A percentile compares a stretch with the other conserved stretches of the same genome.
phyloP scores from a whole-genome alignment of 64 coral and sea anemone genomes.

The Actinia equina region DNA sequence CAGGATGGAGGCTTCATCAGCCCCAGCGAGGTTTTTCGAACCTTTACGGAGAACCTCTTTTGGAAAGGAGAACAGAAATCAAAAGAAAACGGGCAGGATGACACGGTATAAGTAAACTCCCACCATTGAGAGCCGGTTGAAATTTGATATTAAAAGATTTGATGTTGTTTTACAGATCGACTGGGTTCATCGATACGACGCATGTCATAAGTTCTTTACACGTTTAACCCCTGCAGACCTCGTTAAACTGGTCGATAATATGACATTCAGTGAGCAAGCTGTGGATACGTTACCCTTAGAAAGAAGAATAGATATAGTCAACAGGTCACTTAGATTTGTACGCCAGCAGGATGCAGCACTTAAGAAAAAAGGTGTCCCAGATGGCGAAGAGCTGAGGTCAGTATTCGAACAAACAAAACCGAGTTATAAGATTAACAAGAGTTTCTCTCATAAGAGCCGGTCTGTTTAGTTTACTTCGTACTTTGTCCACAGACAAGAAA shows the following conservation, averaged over 20 bases:
- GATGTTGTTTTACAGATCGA: slow-evolving; percentile 55
- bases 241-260: slow-evolving; percentile 63
- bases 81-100: slow-evolving; percentile 23
- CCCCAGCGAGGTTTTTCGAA: slow-evolving; percentile 58
- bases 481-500: background rate
- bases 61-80: slow-evolving; percentile 82
- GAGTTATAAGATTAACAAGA: too few relatives aligned
- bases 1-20: slow-evolving; percentile 59
- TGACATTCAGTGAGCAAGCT: slow-evolving; percentile 87
- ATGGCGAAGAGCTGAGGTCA: background rate
- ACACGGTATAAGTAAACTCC: slow-evolving; percentile 2
- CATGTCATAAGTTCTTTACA: slow-evolving; percentile 71
- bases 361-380: slow-evolving; percentile 69
- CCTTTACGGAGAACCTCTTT: slow-evolving; percentile 74
- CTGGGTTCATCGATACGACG: slow-evolving; percentile 81
- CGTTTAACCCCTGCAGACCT: slow-evolving; percentile 52
- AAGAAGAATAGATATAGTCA: slow-evolving; percentile 61
- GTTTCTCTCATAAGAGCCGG: too few relatives aligned
- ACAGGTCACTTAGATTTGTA: slow-evolving; percentile 82
- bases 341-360: slow-evolving; percentile 72
- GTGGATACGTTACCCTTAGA: slow-evolving; percentile 61
- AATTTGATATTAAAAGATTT: background rate
- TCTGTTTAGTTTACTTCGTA: background rate
- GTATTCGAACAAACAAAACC: background rate
- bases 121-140: too few relatives aligned